phyloP scores from a whole-genome alignment of 2,888 invertebrate species.

The Gryllus longicercus region DNA sequence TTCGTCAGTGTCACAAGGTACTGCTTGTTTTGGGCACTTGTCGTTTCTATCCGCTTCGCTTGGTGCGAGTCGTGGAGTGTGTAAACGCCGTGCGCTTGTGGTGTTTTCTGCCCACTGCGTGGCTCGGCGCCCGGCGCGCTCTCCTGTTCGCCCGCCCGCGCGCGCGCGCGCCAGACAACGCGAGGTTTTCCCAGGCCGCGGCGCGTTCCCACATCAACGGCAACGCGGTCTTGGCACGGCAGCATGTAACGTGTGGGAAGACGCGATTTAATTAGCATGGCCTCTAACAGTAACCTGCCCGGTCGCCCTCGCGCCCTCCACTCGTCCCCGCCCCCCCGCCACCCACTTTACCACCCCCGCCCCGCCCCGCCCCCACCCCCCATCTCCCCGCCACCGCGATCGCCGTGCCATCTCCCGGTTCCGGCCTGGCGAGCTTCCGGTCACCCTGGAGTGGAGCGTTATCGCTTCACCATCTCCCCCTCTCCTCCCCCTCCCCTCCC shows the following conservation, averaged over 20 bases:
- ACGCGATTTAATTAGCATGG: slow-evolving; percentile 17
- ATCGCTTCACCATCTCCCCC: background rate
- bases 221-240: slow-evolving; percentile 6
- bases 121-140: background rate
- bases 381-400: background rate
- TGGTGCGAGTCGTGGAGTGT: too few relatives aligned
- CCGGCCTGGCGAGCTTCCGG: slow-evolving; percentile 3
- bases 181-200: slow-evolving; percentile 1
- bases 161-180: background rate
- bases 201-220: slow-evolving; percentile 9
- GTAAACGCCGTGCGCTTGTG: too few relatives aligned
- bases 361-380: background rate
- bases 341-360: background rate
- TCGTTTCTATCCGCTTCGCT: too few relatives aligned
- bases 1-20: too few relatives aligned
- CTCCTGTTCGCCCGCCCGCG: background rate
- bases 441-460: background rate
- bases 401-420: background rate
- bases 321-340: background rate
- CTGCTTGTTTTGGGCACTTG: too few relatives aligned
- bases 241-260: slow-evolving; percentile 17
- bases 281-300: slow-evolving; percentile 17
- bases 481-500: background rate
- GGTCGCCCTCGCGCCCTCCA: background rate
- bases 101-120: background rate